Base-by-base conservation (phyloP, 1,140 invertebrate species). In the Drosophila melanica region DNA sequence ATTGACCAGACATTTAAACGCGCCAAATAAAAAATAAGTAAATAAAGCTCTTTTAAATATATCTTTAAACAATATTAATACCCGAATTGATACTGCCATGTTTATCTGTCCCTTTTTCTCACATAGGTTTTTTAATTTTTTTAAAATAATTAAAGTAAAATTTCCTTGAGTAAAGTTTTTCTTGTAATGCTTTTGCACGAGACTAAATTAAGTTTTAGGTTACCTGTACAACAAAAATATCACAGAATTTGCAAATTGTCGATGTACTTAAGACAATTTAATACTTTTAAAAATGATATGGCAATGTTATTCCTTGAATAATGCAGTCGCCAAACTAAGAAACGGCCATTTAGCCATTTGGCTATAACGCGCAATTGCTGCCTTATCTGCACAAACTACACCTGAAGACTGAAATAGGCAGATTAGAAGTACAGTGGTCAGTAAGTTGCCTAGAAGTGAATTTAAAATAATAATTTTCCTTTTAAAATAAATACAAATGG, bases 381-480 rank as follows among this genome's bases (percentile, higher is more conserved):
- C 7, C 8, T 45, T 59, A 59, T 59, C 57, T 35, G 9, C 14
- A 3, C 2, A 12, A 20, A 30, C 16, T 48, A 33, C 20, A 18
- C 1, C 39, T 18, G 39, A 12, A 23, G n/a, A n/a, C 20, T 48
- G 9, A 18, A 35, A 33, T 8, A 41, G 33, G 4, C n/a, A 42
- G 12, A 60, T 35, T 20, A 47, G 30, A 33, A 30, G n/a, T 14
- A 33, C 10, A 44, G 18, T 3, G 16, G 27, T 18, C 9, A 37
- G 4, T 12, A 7, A 47, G 27, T 35, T 3, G 3, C 3, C 9
- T 23, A 23, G 20, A 14, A 16, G 10, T 8, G 11, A 20, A 23
- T n/a, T 35, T 62, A 18, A 68, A 63, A 47, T 42, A 27, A 44
- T 42, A 44, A 7, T 53, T 23, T 39, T 18, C 5, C 18, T 20